Evolutionary conservation across 2,797 vertebrate species (phyloP), one percentile per base, ranked within the genome.

Genomic region (Sebastes minor): DNA sequence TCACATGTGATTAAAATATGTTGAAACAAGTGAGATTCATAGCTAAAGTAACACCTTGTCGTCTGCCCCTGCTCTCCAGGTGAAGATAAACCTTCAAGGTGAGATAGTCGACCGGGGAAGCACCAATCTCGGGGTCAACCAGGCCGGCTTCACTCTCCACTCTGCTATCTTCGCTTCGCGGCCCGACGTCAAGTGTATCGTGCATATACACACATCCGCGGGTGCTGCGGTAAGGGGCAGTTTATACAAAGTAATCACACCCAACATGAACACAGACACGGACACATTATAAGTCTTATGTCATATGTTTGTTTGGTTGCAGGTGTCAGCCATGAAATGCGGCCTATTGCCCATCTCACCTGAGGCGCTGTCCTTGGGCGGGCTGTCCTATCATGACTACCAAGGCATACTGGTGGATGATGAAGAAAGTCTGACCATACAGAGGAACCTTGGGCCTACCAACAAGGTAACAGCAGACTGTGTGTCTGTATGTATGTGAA

Each of bases 321-420:
- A 99, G 99, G 98, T 99, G 72, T 99, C 99, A 0, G 98, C 99
- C 25, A 99, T 99, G 98, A 99, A 99, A 66, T 98, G 97, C 14
- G 99, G 99, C 57, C 96, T 99, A 71, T 80, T 99, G 86, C 98
- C 98, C 5, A 97, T 99, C 86, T 99, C 98, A 10, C 98, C 99
- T 0, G 98, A 99, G 93, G 97, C 98, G 0, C 95, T 99, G 84
- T 96, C 97, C 27, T 95, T 99, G 7, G 99, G 99, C 5, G 97
- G 98, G 78, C 94, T 99, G 89, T 78, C 96, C 74, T 99, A 99
- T 82, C 99, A 99, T 20, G 98, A 99, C 93, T 99, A 99, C 89
- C 97, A 98, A 1, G 99, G 99, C 74, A 99, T 99, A 74, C 86
- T 99, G 80, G 96, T 99, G 78, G 97, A 99, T 59, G 94, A 98